phyloP scores from a whole-genome alignment of 2,113 vertebrate genomes.

The Dromiciops gliroides region DNA sequence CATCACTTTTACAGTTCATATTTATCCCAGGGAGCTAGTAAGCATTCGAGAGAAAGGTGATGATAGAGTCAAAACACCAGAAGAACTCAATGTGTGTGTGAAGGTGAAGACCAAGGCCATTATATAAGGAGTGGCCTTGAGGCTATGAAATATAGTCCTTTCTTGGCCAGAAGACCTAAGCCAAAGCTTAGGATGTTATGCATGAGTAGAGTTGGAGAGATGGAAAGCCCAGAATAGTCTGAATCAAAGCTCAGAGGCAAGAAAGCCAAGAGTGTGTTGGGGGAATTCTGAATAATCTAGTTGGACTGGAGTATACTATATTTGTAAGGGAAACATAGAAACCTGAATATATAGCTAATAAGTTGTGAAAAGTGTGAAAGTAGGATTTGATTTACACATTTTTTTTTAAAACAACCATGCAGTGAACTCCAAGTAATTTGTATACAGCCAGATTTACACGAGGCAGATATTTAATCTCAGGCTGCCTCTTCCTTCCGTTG shows the following conservation, averaged over 20 bases:
- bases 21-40: not conserved
- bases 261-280: not conserved
- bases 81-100: not conserved
- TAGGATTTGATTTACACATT: not conserved
- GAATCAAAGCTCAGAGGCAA: not conserved
- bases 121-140: not conserved
- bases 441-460: accelerated
- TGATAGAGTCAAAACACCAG: not conserved
- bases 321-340: not conserved
- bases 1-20: not conserved
- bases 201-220: not conserved
- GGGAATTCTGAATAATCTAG: not conserved
- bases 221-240: not conserved
- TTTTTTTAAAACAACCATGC: not conserved
- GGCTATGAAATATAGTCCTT: constrained; percentile 1
- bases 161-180: not conserved
- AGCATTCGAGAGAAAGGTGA: constrained; percentile 18
- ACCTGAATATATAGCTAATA: not conserved
- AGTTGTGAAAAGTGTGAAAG: not conserved
- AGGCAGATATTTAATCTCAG: not conserved
- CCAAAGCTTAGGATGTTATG: not conserved
- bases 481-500: not conserved
- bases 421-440: not conserved
- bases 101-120: constrained; percentile 10
- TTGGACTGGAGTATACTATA: not conserved